Conservation (phyloP, 2,888 invertebrate species). For the Lithosia quadra region DNA sequence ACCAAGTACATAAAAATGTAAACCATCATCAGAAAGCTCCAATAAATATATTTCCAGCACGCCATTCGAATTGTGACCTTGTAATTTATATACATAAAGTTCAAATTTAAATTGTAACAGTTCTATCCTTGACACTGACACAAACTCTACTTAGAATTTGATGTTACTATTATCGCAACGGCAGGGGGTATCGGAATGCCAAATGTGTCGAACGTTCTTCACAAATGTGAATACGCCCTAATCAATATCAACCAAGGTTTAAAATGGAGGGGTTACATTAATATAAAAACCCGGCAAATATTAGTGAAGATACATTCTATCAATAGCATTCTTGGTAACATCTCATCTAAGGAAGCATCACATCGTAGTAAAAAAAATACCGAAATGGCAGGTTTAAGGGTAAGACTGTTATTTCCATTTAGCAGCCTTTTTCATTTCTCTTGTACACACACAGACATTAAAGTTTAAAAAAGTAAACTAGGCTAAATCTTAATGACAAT, state of each 20-base stretch:
- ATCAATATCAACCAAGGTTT: slow-evolving; percentile 60
- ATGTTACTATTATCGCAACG: slow-evolving; percentile 31
- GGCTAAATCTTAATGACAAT: too few species aligned
- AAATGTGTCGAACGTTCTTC: slow-evolving; percentile 49
- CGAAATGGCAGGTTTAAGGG: slow-evolving; percentile 55
- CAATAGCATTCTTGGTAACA: slow-evolving; percentile 47
- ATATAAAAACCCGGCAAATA: slow-evolving; percentile 65
- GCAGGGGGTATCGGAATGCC: slow-evolving; percentile 63
- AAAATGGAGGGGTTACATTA: slow-evolving; percentile 57
- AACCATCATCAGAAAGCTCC: slow-evolving; percentile 5
- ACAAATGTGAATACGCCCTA: slow-evolving; percentile 53
- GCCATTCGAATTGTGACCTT: slow-evolving; percentile 43
- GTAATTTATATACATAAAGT: slow-evolving; percentile 23
- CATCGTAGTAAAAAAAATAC: slow-evolving; percentile 4
- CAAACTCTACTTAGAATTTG: slow-evolving; percentile 26
- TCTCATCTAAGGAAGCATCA: slow-evolving; percentile 25
- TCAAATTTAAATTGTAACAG: slow-evolving; percentile 25
- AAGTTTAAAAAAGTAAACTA: not conserved
- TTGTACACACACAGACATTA: not conserved
- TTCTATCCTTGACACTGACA: slow-evolving; percentile 17
- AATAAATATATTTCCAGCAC: slow-evolving; percentile 21
- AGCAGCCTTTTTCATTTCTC: not conserved
- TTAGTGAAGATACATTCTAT: slow-evolving; percentile 58
- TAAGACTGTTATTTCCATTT: slow-evolving; percentile 27
- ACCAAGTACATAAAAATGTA: not conserved